Percentiles rank a stretch among this genome's conserved stretches.
Conservation (phyloP, 2,888 invertebrate genomes). For the Beris chalybata region DNA sequence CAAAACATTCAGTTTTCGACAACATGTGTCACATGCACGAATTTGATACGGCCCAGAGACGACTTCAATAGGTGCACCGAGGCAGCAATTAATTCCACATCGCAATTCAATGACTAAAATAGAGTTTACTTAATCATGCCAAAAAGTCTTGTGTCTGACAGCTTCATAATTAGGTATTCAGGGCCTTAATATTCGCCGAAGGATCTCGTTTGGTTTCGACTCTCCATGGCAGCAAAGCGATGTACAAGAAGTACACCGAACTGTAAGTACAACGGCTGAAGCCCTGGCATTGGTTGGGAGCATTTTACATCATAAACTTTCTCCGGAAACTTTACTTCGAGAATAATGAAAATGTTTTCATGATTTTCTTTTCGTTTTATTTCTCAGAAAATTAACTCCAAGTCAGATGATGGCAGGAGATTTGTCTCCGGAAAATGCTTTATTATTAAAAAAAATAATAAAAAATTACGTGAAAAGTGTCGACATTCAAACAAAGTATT, state of each 20-base stretch:
- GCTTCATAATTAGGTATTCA: slow-evolving; percentile 59
- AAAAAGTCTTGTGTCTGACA: slow-evolving; percentile 56
- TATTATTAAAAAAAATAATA: no score
- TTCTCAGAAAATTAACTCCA: no score
- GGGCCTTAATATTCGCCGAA: slow-evolving; percentile 34
- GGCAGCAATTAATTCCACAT: slow-evolving; percentile 39
- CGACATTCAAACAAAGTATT: no score
- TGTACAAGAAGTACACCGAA: no score
- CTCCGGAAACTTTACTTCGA: no score
- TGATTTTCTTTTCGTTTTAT: no score
- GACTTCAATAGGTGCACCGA: slow-evolving; percentile 36
- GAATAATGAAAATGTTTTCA: no score
- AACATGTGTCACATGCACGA: slow-evolving; percentile 38
- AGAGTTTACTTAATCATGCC: slow-evolving; percentile 40
- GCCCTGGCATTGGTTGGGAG: no score
- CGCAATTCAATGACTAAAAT: slow-evolving; percentile 39
- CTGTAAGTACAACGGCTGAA: background rate
- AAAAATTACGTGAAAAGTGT: no score
- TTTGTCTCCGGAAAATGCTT: no score
- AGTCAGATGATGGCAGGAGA: no score
- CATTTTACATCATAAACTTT: no score
- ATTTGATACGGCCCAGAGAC: slow-evolving; percentile 13
- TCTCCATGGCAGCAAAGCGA: background rate
- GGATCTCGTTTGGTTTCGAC: slow-evolving; percentile 1
- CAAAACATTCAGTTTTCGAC: slow-evolving; percentile 11